These are phyloP conservation scores for Gnathonemus echidnorhynchus DNA, from an alignment of 2,113 vertebrate genomes.

Conservation along the genomic window DNA sequence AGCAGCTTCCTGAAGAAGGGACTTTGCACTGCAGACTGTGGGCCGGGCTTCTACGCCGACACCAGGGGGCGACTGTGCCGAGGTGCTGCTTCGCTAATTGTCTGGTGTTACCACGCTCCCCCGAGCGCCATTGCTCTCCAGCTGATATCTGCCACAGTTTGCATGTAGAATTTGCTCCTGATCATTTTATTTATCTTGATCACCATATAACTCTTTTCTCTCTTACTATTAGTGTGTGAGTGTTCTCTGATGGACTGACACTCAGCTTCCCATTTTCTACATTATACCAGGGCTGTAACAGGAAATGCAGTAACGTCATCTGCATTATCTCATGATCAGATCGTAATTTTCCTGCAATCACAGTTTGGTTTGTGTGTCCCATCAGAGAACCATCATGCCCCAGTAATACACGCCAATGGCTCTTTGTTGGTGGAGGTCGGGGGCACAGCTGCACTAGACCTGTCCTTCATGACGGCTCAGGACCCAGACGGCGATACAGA, in stretches of 20 bases:
- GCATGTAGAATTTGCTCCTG: not conserved
- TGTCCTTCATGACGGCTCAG: slow-evolving; percentile 52
- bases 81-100: slow-evolving; percentile 50
- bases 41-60: slow-evolving; percentile 65
- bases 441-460: slow-evolving; percentile 53
- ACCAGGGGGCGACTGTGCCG: slow-evolving; percentile 60
- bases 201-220: not conserved
- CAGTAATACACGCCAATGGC: slow-evolving; percentile 52
- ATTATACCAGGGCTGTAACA: not conserved
- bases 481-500: slow-evolving; percentile 44
- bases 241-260: not conserved
- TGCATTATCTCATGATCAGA: not conserved
- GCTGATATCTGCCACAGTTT: not conserved
- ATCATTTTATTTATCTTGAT: not conserved
- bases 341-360: not conserved
- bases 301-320: not conserved
- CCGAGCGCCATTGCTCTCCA: not conserved
- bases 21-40: slow-evolving; percentile 71
- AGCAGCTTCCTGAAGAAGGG: slow-evolving; percentile 64
- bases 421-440: slow-evolving; percentile 71
- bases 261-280: not conserved
- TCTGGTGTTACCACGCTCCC: not conserved
- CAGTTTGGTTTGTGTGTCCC: not conserved
- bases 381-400: slow-evolving; percentile 56
- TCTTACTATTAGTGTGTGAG: not conserved